Evolutionary conservation across 2,113 vertebrate genomes (phyloP), one percentile per base, ranked within the genome.

Genomic region (Ramphastos sulfuratus): DNA sequence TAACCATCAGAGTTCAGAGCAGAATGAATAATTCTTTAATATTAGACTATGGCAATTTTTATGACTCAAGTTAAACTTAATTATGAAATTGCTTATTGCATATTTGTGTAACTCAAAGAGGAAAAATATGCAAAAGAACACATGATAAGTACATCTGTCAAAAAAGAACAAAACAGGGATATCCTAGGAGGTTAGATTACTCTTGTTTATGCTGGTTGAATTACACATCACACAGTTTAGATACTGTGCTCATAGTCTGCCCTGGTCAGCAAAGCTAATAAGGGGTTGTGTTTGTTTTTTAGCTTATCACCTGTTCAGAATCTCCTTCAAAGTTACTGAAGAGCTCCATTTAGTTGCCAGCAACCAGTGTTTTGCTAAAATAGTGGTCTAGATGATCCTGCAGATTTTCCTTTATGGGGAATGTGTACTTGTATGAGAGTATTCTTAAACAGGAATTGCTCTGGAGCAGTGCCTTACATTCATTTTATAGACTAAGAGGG

Each of bases 1-100:
- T 81, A 93, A 67, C 76, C 30, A 48, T 91, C 52, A 78, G 58
- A 94, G 90, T 88, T 95, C 80, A 90, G 58, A 89, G 60, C 74
- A 60, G 71, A 83, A 37, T 71, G 80, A 90, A 67, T 91, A 82
- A 77, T 92, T 94, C 58, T 80, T 92, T 86, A 86, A 75, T 93
- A 86, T 88, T 86, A 71, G 69, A 83, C 92, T 71, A 33, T 2
- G 4, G 72, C 69, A 83, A 88, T 64, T 94, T 95, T 88, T 91
- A 73, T 82, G 21, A 80, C 74, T 91, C 64, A 82, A 79, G 58
- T 84, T 82, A 82, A 90, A 92, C 59, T 90, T 93, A 79, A 91
- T 93, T 94, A 89, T 82, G 69, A 80, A 89, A 87, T 71, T 73
- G 44, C 63, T 76, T 91, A 63, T 87, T 87, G 72, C 75, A 9